These are phyloP conservation scores for Acleris sparsana DNA, from an alignment of 2,888 invertebrate species.

Conservation along the genomic window DNA sequence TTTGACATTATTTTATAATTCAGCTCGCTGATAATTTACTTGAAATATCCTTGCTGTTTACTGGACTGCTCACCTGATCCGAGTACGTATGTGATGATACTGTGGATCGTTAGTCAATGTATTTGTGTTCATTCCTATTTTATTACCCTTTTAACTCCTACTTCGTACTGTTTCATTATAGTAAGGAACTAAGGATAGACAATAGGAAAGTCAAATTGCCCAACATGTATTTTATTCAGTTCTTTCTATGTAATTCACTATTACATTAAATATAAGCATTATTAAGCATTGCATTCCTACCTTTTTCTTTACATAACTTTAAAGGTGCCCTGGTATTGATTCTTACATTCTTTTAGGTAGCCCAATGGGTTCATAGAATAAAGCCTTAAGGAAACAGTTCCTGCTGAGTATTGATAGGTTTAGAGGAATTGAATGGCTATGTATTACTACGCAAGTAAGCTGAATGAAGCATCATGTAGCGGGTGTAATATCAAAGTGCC, in stretches of 20 bases:
- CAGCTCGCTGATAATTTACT: slow-evolving; percentile 1
- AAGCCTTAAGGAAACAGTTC: slow-evolving; percentile 46
- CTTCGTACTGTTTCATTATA: too few species aligned
- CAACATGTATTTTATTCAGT: too few species aligned
- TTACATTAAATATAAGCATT: slow-evolving; percentile 25
- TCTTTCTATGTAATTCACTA: too few species aligned
- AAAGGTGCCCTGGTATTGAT: slow-evolving; percentile 10
- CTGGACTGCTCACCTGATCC: too few species aligned
- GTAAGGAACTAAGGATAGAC: too few species aligned
- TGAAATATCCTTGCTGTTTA: background rate
- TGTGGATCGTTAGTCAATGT: too few species aligned
- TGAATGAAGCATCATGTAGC: slow-evolving; percentile 86
- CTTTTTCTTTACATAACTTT: slow-evolving; percentile 28
- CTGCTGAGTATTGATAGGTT: slow-evolving; percentile 53
- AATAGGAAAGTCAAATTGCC: too few species aligned
- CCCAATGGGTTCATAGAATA: slow-evolving; percentile 58
- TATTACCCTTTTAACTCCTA: too few species aligned
- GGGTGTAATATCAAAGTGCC: slow-evolving; percentile 78
- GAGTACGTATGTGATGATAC: too few species aligned
- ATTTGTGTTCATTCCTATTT: too few species aligned
- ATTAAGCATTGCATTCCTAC: slow-evolving; percentile 18
- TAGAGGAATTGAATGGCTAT: slow-evolving; percentile 83
- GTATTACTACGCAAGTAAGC: slow-evolving; percentile 88
- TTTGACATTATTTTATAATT: background rate
- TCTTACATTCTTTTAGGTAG: slow-evolving; percentile 47